These are phyloP conservation scores for Oreonectes daqikongensis DNA, from an alignment of 2,797 vertebrate species.

Conservation along the genomic window DNA sequence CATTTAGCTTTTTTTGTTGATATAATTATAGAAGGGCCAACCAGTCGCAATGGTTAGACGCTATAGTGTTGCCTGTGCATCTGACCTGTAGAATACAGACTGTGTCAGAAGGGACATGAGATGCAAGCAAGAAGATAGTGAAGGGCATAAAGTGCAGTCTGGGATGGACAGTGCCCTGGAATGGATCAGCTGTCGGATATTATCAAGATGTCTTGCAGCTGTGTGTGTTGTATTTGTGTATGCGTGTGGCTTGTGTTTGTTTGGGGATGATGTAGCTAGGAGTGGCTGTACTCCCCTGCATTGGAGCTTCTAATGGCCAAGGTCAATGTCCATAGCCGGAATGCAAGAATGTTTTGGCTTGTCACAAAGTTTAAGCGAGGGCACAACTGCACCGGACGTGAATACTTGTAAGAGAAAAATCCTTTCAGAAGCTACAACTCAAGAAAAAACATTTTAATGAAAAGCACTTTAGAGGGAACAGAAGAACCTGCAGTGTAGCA, in stretches of 20 bases:
- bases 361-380: conserved; percentile 43
- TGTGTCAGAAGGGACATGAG: conserved; percentile 32
- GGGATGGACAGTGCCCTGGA: conserved; percentile 57
- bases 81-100: conserved; percentile 5
- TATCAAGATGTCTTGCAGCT: conserved; percentile 80
- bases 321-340: conserved; percentile 55
- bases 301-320: conserved; percentile 51
- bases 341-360: conserved; percentile 42
- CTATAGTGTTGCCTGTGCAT: conserved; percentile 7
- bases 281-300: conserved; percentile 48
- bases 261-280: conserved; percentile 33
- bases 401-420: conserved; percentile 21
- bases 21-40: not conserved
- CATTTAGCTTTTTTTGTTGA: not conserved
- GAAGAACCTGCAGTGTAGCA: not conserved
- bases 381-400: conserved; percentile 10
- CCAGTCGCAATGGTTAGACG: not conserved
- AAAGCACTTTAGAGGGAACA: not conserved
- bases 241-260: conserved; percentile 41
- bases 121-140: not conserved
- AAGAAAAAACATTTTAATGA: not conserved
- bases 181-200: conserved; percentile 75
- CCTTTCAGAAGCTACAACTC: conserved; percentile 3
- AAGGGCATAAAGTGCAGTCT: conserved; percentile 66
- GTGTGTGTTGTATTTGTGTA: conserved; percentile 31